Conservation (phyloP, 2,888 invertebrate genomes). For the Chesias legatella region DNA sequence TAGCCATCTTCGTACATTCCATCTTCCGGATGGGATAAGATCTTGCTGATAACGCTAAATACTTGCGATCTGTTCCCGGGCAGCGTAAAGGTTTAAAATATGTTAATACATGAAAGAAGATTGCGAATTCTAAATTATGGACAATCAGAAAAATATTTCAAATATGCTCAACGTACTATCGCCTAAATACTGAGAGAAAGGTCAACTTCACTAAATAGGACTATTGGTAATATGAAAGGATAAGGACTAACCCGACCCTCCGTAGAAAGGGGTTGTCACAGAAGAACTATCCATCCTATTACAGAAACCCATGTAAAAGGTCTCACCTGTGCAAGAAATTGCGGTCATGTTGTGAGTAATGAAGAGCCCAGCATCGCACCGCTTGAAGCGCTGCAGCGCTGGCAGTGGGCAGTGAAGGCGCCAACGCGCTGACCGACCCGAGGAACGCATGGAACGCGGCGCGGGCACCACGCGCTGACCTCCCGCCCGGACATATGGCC, state of each 20-base stretch:
- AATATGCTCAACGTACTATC: too few species aligned
- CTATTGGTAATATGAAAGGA: too few species aligned
- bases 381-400: constrained; percentile 95
- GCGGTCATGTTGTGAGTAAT: constrained; percentile 93
- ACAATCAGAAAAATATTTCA: too few species aligned
- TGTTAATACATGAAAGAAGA: constrained; percentile 1
- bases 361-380: constrained; percentile 95
- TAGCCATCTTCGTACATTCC: constrained; percentile 73
- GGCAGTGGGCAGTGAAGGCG: constrained; percentile 92
- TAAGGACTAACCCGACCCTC: too few species aligned
- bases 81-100: constrained; percentile 48
- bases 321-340: constrained; percentile 92
- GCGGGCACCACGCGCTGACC: constrained; percentile 64
- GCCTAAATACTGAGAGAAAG: too few species aligned
- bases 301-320: too few species aligned
- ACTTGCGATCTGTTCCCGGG: constrained; percentile 86
- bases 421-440: constrained; percentile 95
- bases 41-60: constrained; percentile 97
- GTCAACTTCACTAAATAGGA: too few species aligned
- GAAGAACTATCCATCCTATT: background rate
- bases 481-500: constrained; percentile 65
- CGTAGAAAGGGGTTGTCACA: too few species aligned
- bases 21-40: constrained; percentile 95
- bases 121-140: too few species aligned
- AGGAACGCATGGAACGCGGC: constrained; percentile 91